These are phyloP conservation scores for Lepus oiostolus DNA, from an alignment of 2,797 vertebrate species.

Conservation along the genomic window DNA sequence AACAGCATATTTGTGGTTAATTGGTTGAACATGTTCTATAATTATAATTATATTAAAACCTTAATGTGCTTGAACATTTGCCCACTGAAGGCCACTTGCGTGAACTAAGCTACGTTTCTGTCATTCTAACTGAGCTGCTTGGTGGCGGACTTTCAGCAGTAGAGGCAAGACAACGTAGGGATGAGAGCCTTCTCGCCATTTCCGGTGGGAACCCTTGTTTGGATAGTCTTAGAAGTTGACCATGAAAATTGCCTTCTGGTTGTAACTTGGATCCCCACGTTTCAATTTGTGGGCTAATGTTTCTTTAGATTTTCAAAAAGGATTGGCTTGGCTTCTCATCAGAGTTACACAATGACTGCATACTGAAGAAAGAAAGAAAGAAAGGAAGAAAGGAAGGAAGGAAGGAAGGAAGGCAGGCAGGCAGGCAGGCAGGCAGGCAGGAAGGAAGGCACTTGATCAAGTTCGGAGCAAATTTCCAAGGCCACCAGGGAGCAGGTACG, in stretches of 20 bases:
- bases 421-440: too few relatives aligned
- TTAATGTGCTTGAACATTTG: conserved; percentile 87
- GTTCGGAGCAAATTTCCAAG: conserved; percentile 61
- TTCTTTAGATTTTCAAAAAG: conserved; percentile 72
- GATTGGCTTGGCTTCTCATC: conserved; percentile 60
- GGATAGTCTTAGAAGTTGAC: conserved; percentile 47
- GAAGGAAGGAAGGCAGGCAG: too few relatives aligned
- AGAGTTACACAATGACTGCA: background rate
- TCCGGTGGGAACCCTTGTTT: background rate
- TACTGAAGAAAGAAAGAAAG: conserved; percentile 47
- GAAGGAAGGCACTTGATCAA: conserved; percentile 67
- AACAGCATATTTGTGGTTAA: conserved; percentile 89
- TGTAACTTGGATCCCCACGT: background rate
- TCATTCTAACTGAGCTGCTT: conserved; percentile 65
- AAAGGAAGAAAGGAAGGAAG: too few relatives aligned
- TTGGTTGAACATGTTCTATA: conserved; percentile 88
- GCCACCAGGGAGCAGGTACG: background rate
- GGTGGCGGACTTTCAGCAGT: conserved; percentile 52
- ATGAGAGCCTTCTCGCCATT: background rate
- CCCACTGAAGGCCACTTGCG: conserved; percentile 81
- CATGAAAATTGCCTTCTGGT: conserved; percentile 56
- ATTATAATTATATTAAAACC: conserved; percentile 88
- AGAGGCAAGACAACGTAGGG: background rate
- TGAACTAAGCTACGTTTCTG: conserved; percentile 76
- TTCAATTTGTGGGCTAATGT: conserved; percentile 23